Evolutionary conservation across 2,797 vertebrate genomes (phyloP), one percentile per base, ranked within the genome.

Genomic region (Anguilla megastoma): DNA sequence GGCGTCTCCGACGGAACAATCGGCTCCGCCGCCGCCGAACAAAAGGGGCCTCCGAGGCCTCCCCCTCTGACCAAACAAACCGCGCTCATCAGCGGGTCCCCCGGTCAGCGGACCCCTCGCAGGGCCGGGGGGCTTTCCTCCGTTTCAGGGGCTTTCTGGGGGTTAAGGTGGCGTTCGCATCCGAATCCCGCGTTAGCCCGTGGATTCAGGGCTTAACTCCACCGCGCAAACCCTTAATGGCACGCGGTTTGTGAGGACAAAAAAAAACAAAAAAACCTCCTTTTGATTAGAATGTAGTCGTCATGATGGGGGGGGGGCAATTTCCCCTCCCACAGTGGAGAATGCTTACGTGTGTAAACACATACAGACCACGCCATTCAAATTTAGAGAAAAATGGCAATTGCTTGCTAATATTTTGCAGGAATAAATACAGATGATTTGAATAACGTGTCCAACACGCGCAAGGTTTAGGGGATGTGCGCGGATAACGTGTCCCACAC

Each of bases 1-100:
- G 33, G n/a, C 10, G 50, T 21, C 48, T 9, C 7, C 48, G 66
- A 58, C 12, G 2, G n/a, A 66, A 58, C 69, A 60, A 14, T 5
- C 27, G 27, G 45, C 80, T 71, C 24, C 14, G 21, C 52, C 85
- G 48, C 86, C 83, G 66, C 69, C 48, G 41, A 79, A 80, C 74
- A 69, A 89, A 66, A 30, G 71, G 41, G 85, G 80, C 74, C 45
- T 30, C 48, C 60, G 74, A 48, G 8, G 10, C 58, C 52, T 84
- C 60, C 54, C 41, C 88, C 85, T 14, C 56, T 48, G 10, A 85
- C 66, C 54, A 4, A 82, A 54, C 52, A 69, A 69, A 12, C 30
- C n/a, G 71, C 21, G 2, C 56, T 80, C 54, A 82, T 58, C 18
- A 87, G 18, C 18, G 16, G 30, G 36, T 50, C 24, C 45, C 4